Evolutionary conservation across 2,797 vertebrate species (phyloP), one percentile per base, ranked within the genome.

Genomic region (Varecia variegata): DNA sequence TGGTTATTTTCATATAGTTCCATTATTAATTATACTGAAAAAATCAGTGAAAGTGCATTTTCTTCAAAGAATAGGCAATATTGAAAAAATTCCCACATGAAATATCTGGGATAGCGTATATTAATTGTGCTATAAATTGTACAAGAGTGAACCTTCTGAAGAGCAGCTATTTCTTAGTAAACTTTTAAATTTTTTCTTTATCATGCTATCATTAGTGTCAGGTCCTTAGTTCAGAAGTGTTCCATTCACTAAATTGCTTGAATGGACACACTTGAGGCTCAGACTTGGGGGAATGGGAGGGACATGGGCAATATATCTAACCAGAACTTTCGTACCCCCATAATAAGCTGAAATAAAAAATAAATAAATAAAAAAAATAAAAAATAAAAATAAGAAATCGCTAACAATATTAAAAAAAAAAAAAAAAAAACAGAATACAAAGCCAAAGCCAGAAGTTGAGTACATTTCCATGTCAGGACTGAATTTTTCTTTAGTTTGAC

Each of bases 401-500:
- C n/a, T n/a, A n/a, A n/a, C n/a, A n/a, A n/a, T n/a, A n/a, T n/a
- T n/a, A n/a, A n/a, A n/a, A n/a, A n/a, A n/a, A n/a, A n/a, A n/a
- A n/a, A n/a, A n/a, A n/a, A n/a, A 38, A 50, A 79, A 27, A 50
- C 62, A 50, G 9, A 86, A 38, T 47, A 76, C 30, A 90, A 84
- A 92, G 70, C 17, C 62, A 93, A 43, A 18, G 25, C 10, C 54
- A 47, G 15, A 88, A 88, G 2, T 38, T 68, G 25, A 82, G 20
- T 47, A 93, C 21, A 79, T 30, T 91, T 95, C 43, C n/a, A 80
- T 23, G 14, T 74, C 67, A 58, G 25, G 10, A 79, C 7, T 74
- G 56, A 94, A 60, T 82, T 93, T 88, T 11, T 74, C 82, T 90
- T 77, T 23, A 50, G 27, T 88, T 85, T 90, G 56, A 95, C 58